Percentiles rank a stretch among this genome's conserved stretches.
phyloP scores from a whole-genome alignment of 2,113 vertebrate species.

The Leptosomus discolor region DNA sequence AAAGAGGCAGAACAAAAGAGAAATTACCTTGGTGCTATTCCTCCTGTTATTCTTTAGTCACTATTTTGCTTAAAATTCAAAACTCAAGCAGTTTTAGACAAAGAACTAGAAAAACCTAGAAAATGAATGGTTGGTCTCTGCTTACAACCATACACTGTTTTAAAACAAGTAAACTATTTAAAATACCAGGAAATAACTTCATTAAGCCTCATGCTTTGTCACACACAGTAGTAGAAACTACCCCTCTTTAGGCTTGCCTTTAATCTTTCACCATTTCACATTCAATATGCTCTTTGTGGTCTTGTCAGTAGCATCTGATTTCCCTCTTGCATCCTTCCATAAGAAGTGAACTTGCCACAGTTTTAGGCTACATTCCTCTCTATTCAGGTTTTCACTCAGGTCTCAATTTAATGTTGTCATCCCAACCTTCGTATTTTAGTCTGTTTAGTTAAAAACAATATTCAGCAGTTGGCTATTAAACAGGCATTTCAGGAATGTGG shows the following conservation, averaged over 20 bases:
- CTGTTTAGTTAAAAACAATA: not conserved
- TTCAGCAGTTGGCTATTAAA: slow-evolving; percentile 22
- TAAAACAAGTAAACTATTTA: not conserved
- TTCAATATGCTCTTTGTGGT: not conserved
- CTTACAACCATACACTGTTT: not conserved
- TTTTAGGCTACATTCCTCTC: not conserved
- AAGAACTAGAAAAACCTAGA: not conserved
- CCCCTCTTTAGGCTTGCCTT: not conserved
- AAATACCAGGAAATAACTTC: not conserved
- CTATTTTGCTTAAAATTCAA: not conserved
- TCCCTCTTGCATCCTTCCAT: not conserved
- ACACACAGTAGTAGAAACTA: not conserved
- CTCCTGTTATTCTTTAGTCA: not conserved
- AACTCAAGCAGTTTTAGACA: not conserved
- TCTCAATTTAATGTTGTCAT: not conserved
- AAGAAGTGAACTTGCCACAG: not conserved
- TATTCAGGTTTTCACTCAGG: not conserved
- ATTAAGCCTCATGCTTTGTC: not conserved
- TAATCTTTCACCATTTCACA: not conserved
- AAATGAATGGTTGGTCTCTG: not conserved
- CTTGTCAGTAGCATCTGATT: not conserved
- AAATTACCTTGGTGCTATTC: not conserved
- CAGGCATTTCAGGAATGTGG: slow-evolving; percentile 8
- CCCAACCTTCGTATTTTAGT: not conserved
- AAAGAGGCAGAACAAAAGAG: not conserved